Evolutionary conservation across 2,888 invertebrate genomes (phyloP), one percentile per base, ranked within the genome.

Genomic region (Parascotia fuliginaria): DNA sequence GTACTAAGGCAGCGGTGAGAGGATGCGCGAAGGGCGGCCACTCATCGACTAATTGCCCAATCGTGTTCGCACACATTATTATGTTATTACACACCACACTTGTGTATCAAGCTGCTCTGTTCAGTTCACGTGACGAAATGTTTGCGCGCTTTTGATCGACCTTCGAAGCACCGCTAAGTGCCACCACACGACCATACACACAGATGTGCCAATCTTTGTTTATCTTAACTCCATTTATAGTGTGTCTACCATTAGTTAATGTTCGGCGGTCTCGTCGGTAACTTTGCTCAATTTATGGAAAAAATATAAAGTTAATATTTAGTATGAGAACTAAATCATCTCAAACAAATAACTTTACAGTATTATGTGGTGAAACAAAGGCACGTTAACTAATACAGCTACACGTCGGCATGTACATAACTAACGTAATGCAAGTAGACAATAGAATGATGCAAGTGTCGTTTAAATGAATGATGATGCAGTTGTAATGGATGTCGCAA

Each of bases 31-130:
- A 43, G 49, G 39, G 43, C 49, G 46, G 46, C 29, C 39, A n/a
- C 39, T 39, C 14, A 16, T 39, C 38, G 28, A 12, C 54, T 54
- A 59, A 52, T 66, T 66, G 47, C 50, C 36, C 53, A 56, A 66
- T 61, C 65, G 55, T 55, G 48, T 46, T 49, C 42, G 19, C 42
- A 43, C 49, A 39, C 33, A 33, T 47, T 11, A 42, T 37, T n/a
- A 13, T 29, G 41, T 47, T 41, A 41, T 41, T 47, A 41, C 41
- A 44, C 22, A 37, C 37, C 9, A 16, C 24, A 42, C n/a, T n/a
- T n/a, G n/a, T n/a, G 45, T 40, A 34, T 34, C 29, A 9, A 29
- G 22, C 16, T 16, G 39, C 29, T 29, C 16, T 16, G 39, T 36
- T 29, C 19, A 13, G 39, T 34, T 33, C 12, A 55, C 39, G 44